Conservation (phyloP, 2,113 vertebrate species). For the Catharus minimus region DNA sequence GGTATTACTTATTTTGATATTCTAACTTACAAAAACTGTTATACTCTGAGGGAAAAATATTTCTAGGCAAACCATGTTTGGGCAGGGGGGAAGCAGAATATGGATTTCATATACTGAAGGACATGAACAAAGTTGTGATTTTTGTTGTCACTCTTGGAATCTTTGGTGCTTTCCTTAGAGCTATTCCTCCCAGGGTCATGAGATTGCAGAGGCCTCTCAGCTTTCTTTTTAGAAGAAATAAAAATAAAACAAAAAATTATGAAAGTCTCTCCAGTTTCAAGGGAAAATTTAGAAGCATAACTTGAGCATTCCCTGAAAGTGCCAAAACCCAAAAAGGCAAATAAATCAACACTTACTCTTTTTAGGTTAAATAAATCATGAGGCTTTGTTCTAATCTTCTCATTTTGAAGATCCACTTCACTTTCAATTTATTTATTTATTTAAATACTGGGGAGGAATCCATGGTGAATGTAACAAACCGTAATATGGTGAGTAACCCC, state of each 20-base stretch:
- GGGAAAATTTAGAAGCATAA: conserved; percentile 1
- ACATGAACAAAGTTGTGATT: background rate
- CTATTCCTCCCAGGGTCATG: background rate
- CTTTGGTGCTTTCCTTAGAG: background rate
- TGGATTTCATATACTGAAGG: background rate
- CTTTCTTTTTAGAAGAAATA: conserved; percentile 14
- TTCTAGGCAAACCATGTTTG: background rate
- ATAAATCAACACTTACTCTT: conserved; percentile 14
- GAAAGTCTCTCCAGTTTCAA: background rate
- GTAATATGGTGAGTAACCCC: background rate
- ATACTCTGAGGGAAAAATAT: background rate
- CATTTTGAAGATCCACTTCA: background rate
- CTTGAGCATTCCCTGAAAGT: background rate
- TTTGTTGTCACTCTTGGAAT: background rate
- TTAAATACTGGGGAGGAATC: background rate
- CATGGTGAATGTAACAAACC: background rate
- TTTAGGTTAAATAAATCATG: background rate
- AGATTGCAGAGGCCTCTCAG: background rate
- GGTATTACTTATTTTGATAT: conserved; percentile 13
- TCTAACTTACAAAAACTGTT: conserved; percentile 30
- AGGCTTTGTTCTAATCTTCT: background rate
- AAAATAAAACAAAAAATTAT: conserved; percentile 7
- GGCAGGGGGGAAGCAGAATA: background rate
- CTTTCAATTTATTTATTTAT: conserved; percentile 17
- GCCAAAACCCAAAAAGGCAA: conserved; percentile 25